Conservation (phyloP, 2,888 invertebrate species). For the Macaria liturata region DNA sequence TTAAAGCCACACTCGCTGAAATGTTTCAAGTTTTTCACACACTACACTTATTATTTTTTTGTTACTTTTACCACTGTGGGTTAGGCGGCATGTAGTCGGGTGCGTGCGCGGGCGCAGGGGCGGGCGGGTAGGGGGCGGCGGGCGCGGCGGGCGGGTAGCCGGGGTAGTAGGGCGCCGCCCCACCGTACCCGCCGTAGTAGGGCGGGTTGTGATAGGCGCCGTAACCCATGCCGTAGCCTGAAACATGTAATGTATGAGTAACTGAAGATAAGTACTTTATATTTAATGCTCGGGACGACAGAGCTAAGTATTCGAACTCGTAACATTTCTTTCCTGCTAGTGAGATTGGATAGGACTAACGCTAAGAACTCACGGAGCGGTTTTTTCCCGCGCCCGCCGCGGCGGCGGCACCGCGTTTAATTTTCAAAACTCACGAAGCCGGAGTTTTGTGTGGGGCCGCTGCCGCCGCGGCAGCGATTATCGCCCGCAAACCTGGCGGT, state of each 20-base stretch:
- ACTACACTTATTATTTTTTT: conserved; percentile 17
- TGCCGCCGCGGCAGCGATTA: too few relatives aligned
- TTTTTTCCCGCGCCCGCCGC: too few relatives aligned
- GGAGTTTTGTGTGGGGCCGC: too few relatives aligned
- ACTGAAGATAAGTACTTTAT: too few relatives aligned
- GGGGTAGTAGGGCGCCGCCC: conserved; percentile 73
- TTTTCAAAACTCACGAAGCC: too few relatives aligned
- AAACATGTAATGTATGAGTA: neutral
- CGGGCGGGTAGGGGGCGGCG: conserved; percentile 47
- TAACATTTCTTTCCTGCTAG: too few relatives aligned
- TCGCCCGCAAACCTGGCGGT: too few relatives aligned
- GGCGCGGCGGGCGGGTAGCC: conserved; percentile 60
- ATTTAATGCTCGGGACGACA: too few relatives aligned
- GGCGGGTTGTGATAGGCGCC: conserved; percentile 72
- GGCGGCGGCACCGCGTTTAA: too few relatives aligned
- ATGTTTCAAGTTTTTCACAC: conserved; percentile 26
- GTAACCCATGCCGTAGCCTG: conserved; percentile 75
- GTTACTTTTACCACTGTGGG: conserved; percentile 66
- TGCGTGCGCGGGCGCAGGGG: conserved; percentile 46
- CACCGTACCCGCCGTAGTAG: conserved; percentile 82
- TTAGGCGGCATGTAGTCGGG: conserved; percentile 69
- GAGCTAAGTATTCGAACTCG: too few relatives aligned
- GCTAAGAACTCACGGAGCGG: too few relatives aligned
- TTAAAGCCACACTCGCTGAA: conserved; percentile 47
- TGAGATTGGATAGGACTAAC: too few relatives aligned